Percentiles rank a stretch among this genome's conserved stretches.
These are phyloP conservation scores for Stenoptilia bipunctidactyla DNA, from an alignment of 2,888 invertebrate species.

Conservation along the genomic window DNA sequence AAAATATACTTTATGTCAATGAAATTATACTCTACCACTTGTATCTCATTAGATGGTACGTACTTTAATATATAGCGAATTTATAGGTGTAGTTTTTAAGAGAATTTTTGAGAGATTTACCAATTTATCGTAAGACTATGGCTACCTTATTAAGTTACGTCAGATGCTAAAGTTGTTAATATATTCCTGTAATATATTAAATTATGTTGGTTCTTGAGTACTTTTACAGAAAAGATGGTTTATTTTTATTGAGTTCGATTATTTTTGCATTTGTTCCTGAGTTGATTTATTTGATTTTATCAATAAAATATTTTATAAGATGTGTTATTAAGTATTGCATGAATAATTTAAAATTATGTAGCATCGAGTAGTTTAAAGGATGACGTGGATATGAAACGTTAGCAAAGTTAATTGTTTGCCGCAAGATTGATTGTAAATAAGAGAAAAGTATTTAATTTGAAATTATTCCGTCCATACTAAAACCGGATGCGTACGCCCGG, in stretches of 20 bases:
- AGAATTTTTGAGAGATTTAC: constrained; percentile 61
- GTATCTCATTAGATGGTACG: constrained; percentile 70
- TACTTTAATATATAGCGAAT: constrained; percentile 61
- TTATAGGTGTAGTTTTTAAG: constrained; percentile 45
- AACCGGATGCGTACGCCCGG: too few species aligned
- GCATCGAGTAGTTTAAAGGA: constrained; percentile 38
- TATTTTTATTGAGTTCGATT: constrained; percentile 58
- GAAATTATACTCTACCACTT: constrained; percentile 53
- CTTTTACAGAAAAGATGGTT: constrained; percentile 47
- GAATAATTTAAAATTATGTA: constrained; percentile 51
- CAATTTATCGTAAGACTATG: constrained; percentile 62
- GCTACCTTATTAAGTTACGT: constrained; percentile 57
- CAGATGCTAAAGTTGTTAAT: constrained; percentile 61
- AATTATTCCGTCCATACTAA: constrained; percentile 1
- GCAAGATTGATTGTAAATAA: neutral
- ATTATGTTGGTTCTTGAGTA: constrained; percentile 51
- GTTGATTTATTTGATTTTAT: constrained; percentile 67
- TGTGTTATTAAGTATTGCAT: constrained; percentile 47
- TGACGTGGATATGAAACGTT: constrained; percentile 31
- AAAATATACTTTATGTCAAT: constrained; percentile 17
- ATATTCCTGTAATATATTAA: constrained; percentile 63
- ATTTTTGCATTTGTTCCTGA: constrained; percentile 72
- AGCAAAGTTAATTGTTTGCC: constrained; percentile 9
- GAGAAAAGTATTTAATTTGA: constrained; percentile 22
- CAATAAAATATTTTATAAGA: constrained; percentile 41